Evolutionary conservation across 2,888 invertebrate species (phyloP).

Genomic region (Drosophila mayaguana): DNA sequence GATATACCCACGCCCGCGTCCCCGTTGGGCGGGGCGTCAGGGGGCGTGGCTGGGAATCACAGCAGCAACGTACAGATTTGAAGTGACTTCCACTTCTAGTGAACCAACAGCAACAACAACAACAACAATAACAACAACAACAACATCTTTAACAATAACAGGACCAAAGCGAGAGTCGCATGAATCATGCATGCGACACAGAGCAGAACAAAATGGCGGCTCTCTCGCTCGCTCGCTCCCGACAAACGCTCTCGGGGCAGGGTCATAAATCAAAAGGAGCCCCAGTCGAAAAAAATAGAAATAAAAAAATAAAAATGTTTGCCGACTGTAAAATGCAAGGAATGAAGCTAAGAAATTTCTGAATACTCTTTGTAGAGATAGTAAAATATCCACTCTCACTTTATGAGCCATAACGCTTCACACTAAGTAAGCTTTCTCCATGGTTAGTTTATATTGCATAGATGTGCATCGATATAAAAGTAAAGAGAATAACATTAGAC

Average conservation of each 20-base stretch:
- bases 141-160: conserved; percentile 16
- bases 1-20: conserved; percentile 46
- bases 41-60: conserved; percentile 57
- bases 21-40: not conserved
- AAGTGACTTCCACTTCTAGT: conserved; percentile 66
- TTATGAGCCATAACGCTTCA: conserved; percentile 9
- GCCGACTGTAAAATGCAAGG: conserved; percentile 46
- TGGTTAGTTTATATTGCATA: not conserved
- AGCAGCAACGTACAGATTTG: conserved; percentile 61
- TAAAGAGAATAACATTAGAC: not conserved
- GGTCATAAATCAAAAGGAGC: conserved; percentile 73
- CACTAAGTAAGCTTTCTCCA: not conserved
- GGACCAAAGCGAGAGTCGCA: conserved; percentile 44
- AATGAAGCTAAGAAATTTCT: conserved; percentile 9
- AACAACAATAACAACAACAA: conserved; percentile 1
- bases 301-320: conserved; percentile 65
- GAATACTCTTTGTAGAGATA: not conserved
- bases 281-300: conserved; percentile 40
- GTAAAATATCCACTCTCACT: not conserved
- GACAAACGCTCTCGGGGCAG: conserved; percentile 14
- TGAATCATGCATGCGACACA: conserved; percentile 75
- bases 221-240: not conserved
- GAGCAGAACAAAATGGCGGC: conserved; percentile 58
- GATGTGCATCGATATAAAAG: not conserved
- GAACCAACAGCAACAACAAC: conserved; percentile 15